Percentiles rank a stretch among this genome's conserved stretches.
Evolutionary conservation across 2,888 invertebrate genomes (phyloP).

Genomic region (Cataglyphis rosenhaueri): DNA sequence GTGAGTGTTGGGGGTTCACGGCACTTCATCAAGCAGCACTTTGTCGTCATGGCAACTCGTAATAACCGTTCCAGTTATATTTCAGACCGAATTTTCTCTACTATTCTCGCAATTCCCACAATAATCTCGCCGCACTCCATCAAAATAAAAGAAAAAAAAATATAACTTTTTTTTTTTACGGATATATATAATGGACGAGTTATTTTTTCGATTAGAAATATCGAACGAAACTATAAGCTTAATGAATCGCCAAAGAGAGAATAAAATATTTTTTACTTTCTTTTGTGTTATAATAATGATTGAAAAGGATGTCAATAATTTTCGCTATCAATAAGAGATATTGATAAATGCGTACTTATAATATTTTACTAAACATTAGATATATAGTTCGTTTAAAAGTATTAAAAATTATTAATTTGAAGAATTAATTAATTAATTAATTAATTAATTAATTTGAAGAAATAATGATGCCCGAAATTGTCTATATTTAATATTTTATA

Average conservation of each 20-base stretch:
- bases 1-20: constrained; percentile 72
- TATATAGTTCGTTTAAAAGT: neutral
- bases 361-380: neutral
- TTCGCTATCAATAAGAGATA: neutral
- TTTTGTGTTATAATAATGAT: neutral
- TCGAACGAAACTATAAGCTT: neutral
- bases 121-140: constrained; percentile 19
- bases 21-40: constrained; percentile 85
- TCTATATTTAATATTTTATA: neutral
- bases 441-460: neutral
- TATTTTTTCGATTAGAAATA: constrained; percentile 19
- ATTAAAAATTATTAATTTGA: neutral
- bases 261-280: neutral
- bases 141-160: constrained; percentile 4
- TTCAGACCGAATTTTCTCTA: constrained; percentile 65
- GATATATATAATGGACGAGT: neutral
- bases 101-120: constrained; percentile 22
- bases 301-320: neutral
- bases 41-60: constrained; percentile 84
- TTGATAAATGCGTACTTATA: neutral
- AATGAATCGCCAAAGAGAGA: neutral
- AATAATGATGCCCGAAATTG: neutral
- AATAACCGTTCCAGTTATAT: constrained; percentile 83
- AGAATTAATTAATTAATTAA: neutral
- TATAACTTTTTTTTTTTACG: neutral